Conservation (phyloP, 2,888 invertebrate species). For the Ecdyonurus torrentis region DNA sequence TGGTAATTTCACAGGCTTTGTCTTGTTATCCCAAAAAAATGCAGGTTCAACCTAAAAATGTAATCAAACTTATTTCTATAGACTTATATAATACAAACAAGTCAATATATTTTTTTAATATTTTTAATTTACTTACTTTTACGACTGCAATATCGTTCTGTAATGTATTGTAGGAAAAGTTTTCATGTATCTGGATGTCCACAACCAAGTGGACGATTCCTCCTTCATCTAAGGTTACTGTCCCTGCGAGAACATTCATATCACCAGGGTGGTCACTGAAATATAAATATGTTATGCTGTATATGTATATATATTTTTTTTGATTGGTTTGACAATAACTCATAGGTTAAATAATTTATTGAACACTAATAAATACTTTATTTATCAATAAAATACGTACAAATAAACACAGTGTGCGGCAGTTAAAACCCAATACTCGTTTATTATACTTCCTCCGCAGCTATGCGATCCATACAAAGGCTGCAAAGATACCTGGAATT, state of each 20-base stretch:
- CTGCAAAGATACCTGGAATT: not conserved
- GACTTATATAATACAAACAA: not conserved
- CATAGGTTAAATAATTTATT: no score
- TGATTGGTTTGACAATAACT: no score
- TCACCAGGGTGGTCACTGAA: not conserved
- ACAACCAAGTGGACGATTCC: not conserved
- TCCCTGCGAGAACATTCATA: not conserved
- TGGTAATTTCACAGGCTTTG: constrained; percentile 5
- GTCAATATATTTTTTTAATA: no score
- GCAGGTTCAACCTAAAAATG: constrained; percentile 6
- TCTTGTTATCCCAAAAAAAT: not conserved
- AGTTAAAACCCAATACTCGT: not conserved
- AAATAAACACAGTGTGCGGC: not conserved
- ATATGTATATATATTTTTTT: no score
- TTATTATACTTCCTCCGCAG: not conserved
- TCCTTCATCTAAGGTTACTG: not conserved
- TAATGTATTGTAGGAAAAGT: not conserved
- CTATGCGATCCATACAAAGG: not conserved
- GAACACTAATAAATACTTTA: no score
- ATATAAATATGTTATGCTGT: no score
- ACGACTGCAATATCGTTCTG: constrained; percentile 7
- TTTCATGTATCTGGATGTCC: constrained; percentile 2
- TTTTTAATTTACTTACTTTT: not conserved
- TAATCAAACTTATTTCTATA: not conserved
- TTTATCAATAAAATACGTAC: no score